Base-by-base conservation (phyloP, 2,888 invertebrate genomes). In the Scaeva pyrastri region DNA sequence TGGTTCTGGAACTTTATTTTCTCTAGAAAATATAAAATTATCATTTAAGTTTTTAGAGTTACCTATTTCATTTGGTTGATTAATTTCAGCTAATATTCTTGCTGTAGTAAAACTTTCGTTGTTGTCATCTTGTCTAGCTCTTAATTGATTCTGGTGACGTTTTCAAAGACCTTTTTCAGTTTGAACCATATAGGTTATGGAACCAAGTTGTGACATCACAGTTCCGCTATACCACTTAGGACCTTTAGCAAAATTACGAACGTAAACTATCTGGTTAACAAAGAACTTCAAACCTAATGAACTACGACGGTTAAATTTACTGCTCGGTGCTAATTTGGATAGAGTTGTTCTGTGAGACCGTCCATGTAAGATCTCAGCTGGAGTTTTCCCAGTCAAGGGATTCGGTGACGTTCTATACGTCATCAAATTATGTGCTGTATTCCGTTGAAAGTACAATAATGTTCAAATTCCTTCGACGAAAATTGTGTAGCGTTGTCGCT, bases 401-500 rank as follows among this genome's bases (percentile, higher is more conserved):
- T n/a, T 26, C 5, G 26, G 2, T 26, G 26, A 1, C 26, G 1
- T 26, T 26, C 26, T 26, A 7, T 26, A 26, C 26, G 7, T 26
- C 2, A 26, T n/a, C 4, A 1, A 1, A 26, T 48, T 23, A 85
- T 19, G 14, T 82, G 75, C 16, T 70, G 36, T 3, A 79, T 85
- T 43, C 21, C 58, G 41, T 80, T 83, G 11, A 19, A 48, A 1
- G 21, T 16, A 43, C 77, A 86, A 83, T 62, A 88, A 10, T 58
- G 16, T 50, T 66, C 43, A n/a, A 84, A 88, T 31, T 75, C 58
- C 2, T 31, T 31, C 8, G 72, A 82, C 5, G 78, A 62, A 31
- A 82, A 75, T 60, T 66, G 85, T 11, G 78, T 36, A 11, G 55
- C 64, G 66, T 89, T 89, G 71, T 89, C 89, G 0, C 86, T 87